These are phyloP conservation scores for Panonychus citri DNA, from an alignment of 1,140 invertebrate genomes.

Conservation along the genomic window DNA sequence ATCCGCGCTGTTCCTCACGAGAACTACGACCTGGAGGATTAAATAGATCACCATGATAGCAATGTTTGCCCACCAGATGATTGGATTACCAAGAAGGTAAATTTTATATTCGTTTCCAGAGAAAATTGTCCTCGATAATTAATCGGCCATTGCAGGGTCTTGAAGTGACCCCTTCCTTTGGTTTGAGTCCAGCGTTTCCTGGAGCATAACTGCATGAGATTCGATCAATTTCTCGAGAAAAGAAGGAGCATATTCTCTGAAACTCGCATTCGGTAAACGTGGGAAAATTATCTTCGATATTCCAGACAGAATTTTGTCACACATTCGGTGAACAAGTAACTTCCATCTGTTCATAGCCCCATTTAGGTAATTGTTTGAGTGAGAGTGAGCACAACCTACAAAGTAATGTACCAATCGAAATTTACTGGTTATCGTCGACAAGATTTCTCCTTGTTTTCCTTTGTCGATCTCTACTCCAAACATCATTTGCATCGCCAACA, in stretches of 20 bases:
- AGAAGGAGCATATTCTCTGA: conserved; percentile 68
- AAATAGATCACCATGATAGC: conserved; percentile 48
- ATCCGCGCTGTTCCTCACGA: not conserved
- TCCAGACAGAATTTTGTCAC: conserved; percentile 70
- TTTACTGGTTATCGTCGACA: conserved; percentile 66
- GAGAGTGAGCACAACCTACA: conserved; percentile 48
- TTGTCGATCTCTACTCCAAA: conserved; percentile 60
- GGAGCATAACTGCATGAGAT: conserved; percentile 85
- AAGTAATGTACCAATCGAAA: conserved; percentile 66
- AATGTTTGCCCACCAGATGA: conserved; percentile 85
- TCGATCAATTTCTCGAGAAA: conserved; percentile 74
- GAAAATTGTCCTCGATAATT: conserved; percentile 46
- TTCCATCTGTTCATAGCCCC: conserved; percentile 69
- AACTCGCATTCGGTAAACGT: conserved; percentile 68
- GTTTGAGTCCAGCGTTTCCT: conserved; percentile 89
- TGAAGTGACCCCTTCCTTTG: conserved; percentile 85
- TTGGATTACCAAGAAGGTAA: conserved; percentile 78
- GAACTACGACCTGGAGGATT: conserved; percentile 31
- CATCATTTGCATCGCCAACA: conserved; percentile 78
- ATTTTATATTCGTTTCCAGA: conserved; percentile 36
- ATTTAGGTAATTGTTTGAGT: conserved; percentile 80
- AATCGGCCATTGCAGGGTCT: conserved; percentile 92
- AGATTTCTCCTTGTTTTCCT: conserved; percentile 39
- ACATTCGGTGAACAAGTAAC: conserved; percentile 79
- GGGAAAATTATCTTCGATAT: conserved; percentile 73